phyloP scores from a whole-genome alignment of 2,888 invertebrate genomes.

The Argynnis bischoffii region DNA sequence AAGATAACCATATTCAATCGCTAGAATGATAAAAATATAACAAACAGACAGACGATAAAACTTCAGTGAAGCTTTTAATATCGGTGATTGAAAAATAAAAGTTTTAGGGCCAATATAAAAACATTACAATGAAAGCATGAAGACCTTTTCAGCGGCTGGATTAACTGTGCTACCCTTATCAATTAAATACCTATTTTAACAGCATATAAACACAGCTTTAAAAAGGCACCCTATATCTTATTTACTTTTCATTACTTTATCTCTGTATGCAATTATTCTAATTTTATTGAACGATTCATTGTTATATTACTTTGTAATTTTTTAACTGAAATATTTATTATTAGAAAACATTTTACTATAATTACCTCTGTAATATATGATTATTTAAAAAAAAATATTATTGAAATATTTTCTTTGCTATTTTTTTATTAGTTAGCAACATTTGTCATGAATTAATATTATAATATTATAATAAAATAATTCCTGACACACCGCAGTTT shows the following conservation, averaged over 20 bases:
- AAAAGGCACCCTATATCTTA: conserved; percentile 4
- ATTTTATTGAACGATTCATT: background rate
- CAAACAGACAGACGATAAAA: too few relatives aligned
- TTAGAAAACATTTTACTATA: too few relatives aligned
- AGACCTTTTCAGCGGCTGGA: conserved; percentile 3
- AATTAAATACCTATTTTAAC: conserved; percentile 25
- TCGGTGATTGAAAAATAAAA: background rate
- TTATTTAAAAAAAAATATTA: too few relatives aligned
- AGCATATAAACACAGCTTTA: conserved; percentile 11
- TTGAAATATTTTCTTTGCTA: too few relatives aligned
- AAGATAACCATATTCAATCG: too few relatives aligned
- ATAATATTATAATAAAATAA: too few relatives aligned
- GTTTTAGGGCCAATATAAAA: background rate
- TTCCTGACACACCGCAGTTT: too few relatives aligned
- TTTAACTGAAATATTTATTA: too few relatives aligned
- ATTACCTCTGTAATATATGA: too few relatives aligned
- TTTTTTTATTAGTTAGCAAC: too few relatives aligned
- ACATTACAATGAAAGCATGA: conserved; percentile 5
- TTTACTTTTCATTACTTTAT: conserved; percentile 6
- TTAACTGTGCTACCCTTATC: conserved; percentile 20
- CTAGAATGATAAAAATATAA: too few relatives aligned
- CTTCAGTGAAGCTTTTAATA: background rate
- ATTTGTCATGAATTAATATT: too few relatives aligned
- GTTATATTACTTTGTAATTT: background rate
- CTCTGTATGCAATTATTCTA: background rate